Evolutionary conservation across 2,888 invertebrate genomes (phyloP), one percentile per base, ranked within the genome.

Genomic region (Troides aeacus): DNA sequence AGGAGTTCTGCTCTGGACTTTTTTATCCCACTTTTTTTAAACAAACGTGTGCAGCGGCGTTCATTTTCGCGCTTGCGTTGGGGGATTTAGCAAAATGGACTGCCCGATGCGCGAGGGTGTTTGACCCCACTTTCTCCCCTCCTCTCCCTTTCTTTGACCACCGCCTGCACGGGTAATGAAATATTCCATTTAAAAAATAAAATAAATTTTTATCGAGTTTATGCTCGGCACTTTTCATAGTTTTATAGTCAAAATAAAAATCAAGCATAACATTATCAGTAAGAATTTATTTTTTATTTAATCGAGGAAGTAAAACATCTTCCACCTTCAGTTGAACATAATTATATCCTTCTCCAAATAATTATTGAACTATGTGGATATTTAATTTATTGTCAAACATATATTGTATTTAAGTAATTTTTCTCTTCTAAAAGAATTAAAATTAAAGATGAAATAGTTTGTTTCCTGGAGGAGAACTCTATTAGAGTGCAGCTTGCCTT

Each of bases 141-240:
- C 21, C 21, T 21, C 21, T 71, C 73, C 79, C 76, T 76, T 76
- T 76, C 69, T 74, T 81, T 84, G 86, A 87, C 88, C 87, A 84
- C 81, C 82, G 83, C 81, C 83, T 83, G 84, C 86, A 82, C 82
- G 86, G 84, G 86, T 87, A 85, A 87, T 84, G 84, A 84, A 87
- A 87, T 86, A 86, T 86, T 85, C 85, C 83, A 85, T 85, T 79
- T 80, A 79, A 81, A 85, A 85, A 82, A 82, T 21, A 80, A 79
- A 77, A 76, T 79, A 73, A 80, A 81, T 83, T 81, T 53, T 67
- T 62, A 58, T 67, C 62, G 58, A 42, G 39, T 39, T n/a, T 53
- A 53, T 53, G 53, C 18, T 18, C 17, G n/a, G 53, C n/a, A 53
- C 53, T 17, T 53, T 17, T 53, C 53, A 39, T 10, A 39, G 8